A percentile compares a stretch with the other conserved stretches of the same genome.
These are phyloP conservation scores for human DNA, from an alignment of 2,113 vertebrate genomes.

Conservation along the genomic window GRCh38 chr3:10787001-10787500, in stretches of 20 bases:
- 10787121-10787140: background rate
- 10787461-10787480: background rate
- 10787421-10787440: background rate
- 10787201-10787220: background rate
- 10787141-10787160: background rate
- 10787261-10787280: background rate
- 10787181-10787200: background rate
- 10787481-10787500: background rate
- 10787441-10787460: background rate
- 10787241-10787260: background rate
- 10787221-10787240: background rate
- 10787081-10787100: background rate
- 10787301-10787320: background rate
- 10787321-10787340: background rate
- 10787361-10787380: background rate
- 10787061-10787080: background rate
- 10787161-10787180: background rate
- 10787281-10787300: background rate
- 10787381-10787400: background rate
- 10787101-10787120: background rate
- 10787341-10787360: background rate
- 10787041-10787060: background rate
- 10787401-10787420: background rate
- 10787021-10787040: background rate
- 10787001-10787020: background rate